Conservation (phyloP, 1,140 invertebrate species). For the Nephila pilipes region DNA sequence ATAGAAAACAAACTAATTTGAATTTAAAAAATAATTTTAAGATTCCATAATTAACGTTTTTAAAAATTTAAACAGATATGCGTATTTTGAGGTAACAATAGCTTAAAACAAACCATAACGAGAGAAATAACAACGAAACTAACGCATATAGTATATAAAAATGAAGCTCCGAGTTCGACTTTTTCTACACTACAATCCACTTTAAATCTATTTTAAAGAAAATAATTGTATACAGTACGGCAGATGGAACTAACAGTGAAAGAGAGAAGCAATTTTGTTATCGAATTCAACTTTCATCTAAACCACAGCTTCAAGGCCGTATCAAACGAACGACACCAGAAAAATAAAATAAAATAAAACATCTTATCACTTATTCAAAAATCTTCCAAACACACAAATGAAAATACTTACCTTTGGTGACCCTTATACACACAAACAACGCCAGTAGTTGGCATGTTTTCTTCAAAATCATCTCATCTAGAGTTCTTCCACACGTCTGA, state of each 20-base stretch:
- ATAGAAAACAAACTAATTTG: no score
- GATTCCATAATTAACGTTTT: no score
- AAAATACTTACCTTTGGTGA: conserved; percentile 74
- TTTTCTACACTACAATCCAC: not conserved
- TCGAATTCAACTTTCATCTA: not conserved
- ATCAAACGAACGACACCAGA: no score
- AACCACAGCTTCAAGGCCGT: no score
- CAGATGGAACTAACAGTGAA: conserved; percentile 57
- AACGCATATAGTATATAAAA: no score
- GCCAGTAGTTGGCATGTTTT: conserved; percentile 78
- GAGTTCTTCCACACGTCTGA: conserved; percentile 31
- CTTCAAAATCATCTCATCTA: conserved; percentile 78
- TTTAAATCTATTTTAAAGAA: not conserved
- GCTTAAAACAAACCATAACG: no score
- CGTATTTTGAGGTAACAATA: no score
- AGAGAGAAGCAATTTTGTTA: not conserved
- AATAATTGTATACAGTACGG: conserved; percentile 46
- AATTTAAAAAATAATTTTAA: no score
- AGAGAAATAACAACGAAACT: no score
- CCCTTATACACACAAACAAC: conserved; percentile 75
- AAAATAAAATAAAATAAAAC: not conserved
- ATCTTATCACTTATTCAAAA: not conserved
- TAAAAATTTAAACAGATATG: no score
- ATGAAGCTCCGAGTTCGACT: not conserved
- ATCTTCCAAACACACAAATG: not conserved